Percentiles rank a stretch among this genome's conserved stretches.
phyloP scores from a whole-genome alignment of 2,113 vertebrate species.

The Alaudala cheleensis region DNA sequence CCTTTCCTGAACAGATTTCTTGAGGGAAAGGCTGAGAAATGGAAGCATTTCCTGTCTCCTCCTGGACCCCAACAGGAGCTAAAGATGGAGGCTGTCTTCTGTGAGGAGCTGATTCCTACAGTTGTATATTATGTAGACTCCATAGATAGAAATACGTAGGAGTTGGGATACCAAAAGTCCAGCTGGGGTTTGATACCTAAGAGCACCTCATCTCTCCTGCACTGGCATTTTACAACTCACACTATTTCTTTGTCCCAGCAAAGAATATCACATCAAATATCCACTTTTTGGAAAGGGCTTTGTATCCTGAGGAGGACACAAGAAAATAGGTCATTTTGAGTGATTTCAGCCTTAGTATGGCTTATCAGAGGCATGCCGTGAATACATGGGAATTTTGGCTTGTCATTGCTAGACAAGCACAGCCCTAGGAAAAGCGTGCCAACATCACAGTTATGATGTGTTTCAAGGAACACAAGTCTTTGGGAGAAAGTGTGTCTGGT shows the following conservation, averaged over 20 bases:
- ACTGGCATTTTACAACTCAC: neutral
- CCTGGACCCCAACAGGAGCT: neutral
- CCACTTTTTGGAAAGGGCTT: neutral
- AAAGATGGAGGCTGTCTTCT: neutral
- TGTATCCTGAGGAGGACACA: neutral
- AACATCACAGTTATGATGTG: neutral
- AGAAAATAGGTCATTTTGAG: accelerated
- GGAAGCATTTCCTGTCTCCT: neutral
- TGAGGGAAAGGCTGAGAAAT: neutral
- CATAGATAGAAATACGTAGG: neutral
- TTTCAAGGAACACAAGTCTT: neutral
- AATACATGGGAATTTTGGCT: neutral
- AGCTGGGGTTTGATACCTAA: neutral
- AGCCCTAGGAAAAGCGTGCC: neutral
- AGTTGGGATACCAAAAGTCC: neutral
- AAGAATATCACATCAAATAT: neutral
- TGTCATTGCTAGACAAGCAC: neutral
- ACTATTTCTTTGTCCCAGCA: neutral
- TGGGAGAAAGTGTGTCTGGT: neutral
- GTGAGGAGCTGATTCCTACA: neutral
- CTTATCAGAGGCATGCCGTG: neutral
- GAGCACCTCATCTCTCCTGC: neutral
- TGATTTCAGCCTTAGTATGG: neutral
- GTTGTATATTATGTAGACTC: neutral
- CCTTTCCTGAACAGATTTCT: neutral